Evolutionary conservation across 2,113 vertebrate species (phyloP), one percentile per base, ranked within the genome.

Genomic region (Rhodinocichla rosea): DNA sequence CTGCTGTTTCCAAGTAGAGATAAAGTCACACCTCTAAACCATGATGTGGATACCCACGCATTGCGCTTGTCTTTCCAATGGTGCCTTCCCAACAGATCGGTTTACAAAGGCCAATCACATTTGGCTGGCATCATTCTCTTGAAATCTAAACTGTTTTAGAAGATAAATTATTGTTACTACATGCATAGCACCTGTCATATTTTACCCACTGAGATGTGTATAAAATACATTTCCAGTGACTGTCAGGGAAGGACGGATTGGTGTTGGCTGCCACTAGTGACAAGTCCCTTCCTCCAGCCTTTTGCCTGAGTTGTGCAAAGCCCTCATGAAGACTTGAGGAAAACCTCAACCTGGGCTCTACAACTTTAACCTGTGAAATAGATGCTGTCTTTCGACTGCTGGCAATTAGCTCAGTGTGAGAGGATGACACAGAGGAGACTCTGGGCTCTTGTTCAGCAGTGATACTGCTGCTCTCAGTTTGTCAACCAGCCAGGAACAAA

Each of bases 401-500:
- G 75, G 77, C 59, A 92, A 83, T 90, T 90, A 94, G 35, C 45
- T 92, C 67, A 55, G 47, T 32, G 75, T 57, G 59, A 85, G 59
- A 90, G 50, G 57, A 90, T 63, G 82, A 90, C 75, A 87, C 65
- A 42, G n/a, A 85, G 53, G 57, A 60, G 65, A 28, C 37, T 83
- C 87, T 92, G 89, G 87, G 70, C 94, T 90, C 78, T 87, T 79
- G 81, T 80, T 95, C 91, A 86, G 87, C 55, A 83, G 20, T 26
- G 39, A 65, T 74, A 69, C 50, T 19, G 33, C 83, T 71, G 83
- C 78, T 91, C 74, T 88, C 70, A 6, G 59, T 69, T 80, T 96
- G 93, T 94, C 91, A 96, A 40, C 84, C 67, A 87, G 87, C 87
- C 94, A 95, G 78, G 94, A 70, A 95, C 95, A 94, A 95, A 71